phyloP scores from a whole-genome alignment of 1,140 invertebrate species.

The Babylonia areolata region DNA sequence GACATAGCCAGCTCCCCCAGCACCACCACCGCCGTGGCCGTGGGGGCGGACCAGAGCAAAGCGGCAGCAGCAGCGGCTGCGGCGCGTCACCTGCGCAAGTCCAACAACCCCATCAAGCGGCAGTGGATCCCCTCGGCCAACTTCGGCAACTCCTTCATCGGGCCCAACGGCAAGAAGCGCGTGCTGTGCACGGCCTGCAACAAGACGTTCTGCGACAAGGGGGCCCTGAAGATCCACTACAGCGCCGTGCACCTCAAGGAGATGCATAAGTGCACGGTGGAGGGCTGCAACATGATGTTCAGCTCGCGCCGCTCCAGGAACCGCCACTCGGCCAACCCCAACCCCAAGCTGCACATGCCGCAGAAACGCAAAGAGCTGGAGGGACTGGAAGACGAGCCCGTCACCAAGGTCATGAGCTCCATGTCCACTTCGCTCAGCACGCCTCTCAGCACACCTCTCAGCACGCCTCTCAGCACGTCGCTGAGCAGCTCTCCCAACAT shows the following conservation, averaged over 20 bases:
- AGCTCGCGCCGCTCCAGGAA: slow-evolving; percentile 96
- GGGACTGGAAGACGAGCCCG: slow-evolving; percentile 58
- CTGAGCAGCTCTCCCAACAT: slow-evolving; percentile 57
- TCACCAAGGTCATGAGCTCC: slow-evolving; percentile 13
- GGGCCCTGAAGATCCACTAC: slow-evolving; percentile 98
- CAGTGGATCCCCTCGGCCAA: slow-evolving; percentile 88
- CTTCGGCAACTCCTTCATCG: slow-evolving; percentile 72
- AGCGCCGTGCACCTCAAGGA: slow-evolving; percentile 97
- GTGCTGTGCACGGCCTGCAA: slow-evolving; percentile 99
- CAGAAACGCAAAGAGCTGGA: slow-evolving; percentile 78
- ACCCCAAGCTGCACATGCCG: slow-evolving; percentile 97
- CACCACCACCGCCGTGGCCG: slow-evolving; percentile 45
- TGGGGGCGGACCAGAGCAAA: slow-evolving; percentile 44
- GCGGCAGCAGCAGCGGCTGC: slow-evolving; percentile 42
- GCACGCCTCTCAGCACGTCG: slow-evolving; percentile 16
- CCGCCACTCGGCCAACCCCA: slow-evolving; percentile 97
- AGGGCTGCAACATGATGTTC: slow-evolving; percentile 99
- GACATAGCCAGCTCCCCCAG: slow-evolving; percentile 29
- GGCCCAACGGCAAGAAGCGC: slow-evolving; percentile 83
- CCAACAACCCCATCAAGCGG: slow-evolving; percentile 91
- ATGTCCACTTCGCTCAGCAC: not conserved
- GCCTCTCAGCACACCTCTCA: not conserved
- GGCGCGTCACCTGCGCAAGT: slow-evolving; percentile 82
- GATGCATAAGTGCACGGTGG: slow-evolving; percentile 99
- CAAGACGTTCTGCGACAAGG: slow-evolving; percentile 99